A percentile compares a stretch with the other conserved stretches of the same genome.
These are phyloP conservation scores for Scylla paramamosain DNA, from an alignment of 1,140 invertebrate species.

Conservation along the genomic window DNA sequence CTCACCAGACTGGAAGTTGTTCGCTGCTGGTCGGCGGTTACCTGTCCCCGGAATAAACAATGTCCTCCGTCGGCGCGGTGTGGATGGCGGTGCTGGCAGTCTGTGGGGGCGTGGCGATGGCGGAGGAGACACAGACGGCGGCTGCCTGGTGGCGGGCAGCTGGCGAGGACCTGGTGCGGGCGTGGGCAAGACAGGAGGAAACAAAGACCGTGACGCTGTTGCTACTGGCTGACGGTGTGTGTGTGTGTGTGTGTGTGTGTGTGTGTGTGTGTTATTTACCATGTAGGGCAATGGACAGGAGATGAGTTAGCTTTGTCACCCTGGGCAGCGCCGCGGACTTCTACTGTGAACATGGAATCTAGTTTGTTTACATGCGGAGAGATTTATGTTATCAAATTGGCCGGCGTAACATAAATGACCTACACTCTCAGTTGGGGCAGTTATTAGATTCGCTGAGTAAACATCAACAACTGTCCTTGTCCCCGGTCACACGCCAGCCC, in stretches of 20 bases:
- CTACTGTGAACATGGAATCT: too few relatives aligned
- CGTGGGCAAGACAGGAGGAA: not conserved
- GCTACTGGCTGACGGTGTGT: not conserved
- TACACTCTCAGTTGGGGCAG: too few relatives aligned
- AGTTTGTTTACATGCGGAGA: too few relatives aligned
- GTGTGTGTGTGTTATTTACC: not conserved
- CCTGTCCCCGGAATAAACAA: not conserved
- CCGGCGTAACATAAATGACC: too few relatives aligned
- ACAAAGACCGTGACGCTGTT: not conserved
- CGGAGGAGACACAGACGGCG: not conserved
- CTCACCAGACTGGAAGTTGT: too few relatives aligned
- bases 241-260: not conserved
- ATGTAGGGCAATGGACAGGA: too few relatives aligned
- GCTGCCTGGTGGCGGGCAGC: not conserved
- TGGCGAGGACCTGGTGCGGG: conserved; percentile 6
- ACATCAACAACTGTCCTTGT: too few relatives aligned
- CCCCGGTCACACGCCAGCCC: too few relatives aligned
- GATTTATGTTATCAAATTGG: too few relatives aligned
- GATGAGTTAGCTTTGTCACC: too few relatives aligned
- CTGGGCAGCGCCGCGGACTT: too few relatives aligned
- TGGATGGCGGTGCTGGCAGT: not conserved
- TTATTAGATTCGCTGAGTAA: too few relatives aligned
- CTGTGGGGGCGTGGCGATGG: not conserved
- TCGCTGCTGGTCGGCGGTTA: not conserved
- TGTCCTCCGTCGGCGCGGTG: not conserved